phyloP scores from a whole-genome alignment of 2,888 invertebrate species.

The Acrocyrtus sp. region DNA sequence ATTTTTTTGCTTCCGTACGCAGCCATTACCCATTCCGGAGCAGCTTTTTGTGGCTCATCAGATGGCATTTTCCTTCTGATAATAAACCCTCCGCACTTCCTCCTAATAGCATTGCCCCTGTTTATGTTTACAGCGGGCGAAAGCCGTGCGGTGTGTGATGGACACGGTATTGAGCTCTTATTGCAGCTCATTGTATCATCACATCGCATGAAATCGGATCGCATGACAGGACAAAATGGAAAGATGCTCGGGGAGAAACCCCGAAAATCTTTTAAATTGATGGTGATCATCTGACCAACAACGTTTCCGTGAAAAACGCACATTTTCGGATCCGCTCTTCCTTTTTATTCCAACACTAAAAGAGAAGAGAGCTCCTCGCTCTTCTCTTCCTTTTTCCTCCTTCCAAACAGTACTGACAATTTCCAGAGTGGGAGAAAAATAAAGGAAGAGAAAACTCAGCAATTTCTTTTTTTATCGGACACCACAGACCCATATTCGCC shows the following conservation, averaged over 20 bases:
- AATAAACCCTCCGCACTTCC: no score
- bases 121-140: no score
- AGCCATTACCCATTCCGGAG: background rate
- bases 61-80: background rate
- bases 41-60: background rate
- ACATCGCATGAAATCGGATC: conserved; percentile 27
- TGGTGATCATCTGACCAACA: background rate
- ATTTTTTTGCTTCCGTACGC: no score
- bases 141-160: background rate
- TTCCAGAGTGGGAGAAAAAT: no score
- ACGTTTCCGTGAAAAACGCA: conserved; percentile 7
- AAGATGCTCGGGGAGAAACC: no score
- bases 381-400: no score
- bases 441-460: conserved; percentile 9
- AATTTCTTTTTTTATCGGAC: conserved; percentile 61
- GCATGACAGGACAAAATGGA: conserved; percentile 23
- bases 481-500: conserved; percentile 64
- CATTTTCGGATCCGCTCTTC: no score
- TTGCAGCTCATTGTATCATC: conserved; percentile 33
- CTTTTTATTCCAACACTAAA: no score
- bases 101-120: no score
- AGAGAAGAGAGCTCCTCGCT: background rate
- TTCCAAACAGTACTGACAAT: no score
- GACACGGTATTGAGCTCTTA: conserved; percentile 6
- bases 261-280: no score